phyloP scores from a whole-genome alignment of 35 echinoderm and acorn worm genomes.

The Ophioderma brevispina region DNA sequence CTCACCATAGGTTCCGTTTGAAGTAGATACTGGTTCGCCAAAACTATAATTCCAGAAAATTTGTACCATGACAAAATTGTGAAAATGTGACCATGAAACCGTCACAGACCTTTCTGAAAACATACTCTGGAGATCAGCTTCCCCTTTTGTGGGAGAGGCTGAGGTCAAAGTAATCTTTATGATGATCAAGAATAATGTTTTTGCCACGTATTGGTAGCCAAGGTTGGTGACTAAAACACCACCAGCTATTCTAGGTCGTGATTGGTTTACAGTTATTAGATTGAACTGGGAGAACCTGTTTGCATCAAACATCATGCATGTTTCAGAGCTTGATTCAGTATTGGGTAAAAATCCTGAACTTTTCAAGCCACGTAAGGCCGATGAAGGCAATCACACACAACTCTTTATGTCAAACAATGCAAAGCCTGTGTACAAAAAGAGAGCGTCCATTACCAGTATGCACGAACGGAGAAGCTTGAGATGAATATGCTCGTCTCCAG shows the following conservation, averaged over 20 bases:
- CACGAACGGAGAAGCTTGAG: slow-evolving; percentile 4
- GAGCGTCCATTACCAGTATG: slow-evolving; percentile 56
- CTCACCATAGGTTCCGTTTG: background rate
- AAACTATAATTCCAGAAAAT: background rate
- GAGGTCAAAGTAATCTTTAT: background rate
- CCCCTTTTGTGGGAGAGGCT: background rate
- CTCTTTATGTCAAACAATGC: slow-evolving; percentile 19
- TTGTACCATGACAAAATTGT: background rate
- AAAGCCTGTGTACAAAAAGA: slow-evolving; percentile 29
- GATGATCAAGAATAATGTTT: background rate
- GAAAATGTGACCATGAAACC: background rate
- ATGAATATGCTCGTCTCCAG: slow-evolving; percentile 34
- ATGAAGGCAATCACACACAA: slow-evolving; percentile 7
- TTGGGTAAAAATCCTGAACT: background rate
- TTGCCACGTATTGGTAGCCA: background rate
- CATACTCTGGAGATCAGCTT: background rate
- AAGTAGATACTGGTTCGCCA: background rate
- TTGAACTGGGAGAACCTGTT: background rate
- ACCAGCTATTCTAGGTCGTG: background rate
- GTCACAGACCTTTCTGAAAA: background rate
- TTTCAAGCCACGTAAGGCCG: slow-evolving; percentile 4
- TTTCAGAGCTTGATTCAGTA: background rate
- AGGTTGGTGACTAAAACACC: background rate
- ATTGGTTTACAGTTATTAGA: background rate
- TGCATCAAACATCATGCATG: background rate